These are phyloP conservation scores for Dinoponera quadriceps DNA, from an alignment of 1,140 invertebrate genomes.

Conservation along the genomic window DNA sequence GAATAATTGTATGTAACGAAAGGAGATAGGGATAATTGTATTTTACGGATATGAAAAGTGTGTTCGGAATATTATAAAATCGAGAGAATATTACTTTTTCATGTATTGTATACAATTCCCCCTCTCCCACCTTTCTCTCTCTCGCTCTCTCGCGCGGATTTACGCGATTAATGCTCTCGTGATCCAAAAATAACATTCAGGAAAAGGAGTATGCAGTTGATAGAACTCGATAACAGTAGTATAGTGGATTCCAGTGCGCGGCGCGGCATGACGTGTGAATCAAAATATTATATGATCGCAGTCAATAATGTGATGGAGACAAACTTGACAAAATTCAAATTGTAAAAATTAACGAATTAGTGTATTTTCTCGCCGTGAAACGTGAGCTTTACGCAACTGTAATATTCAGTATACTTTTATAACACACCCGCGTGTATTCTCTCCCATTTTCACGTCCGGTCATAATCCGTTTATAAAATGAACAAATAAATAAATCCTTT, in stretches of 20 bases:
- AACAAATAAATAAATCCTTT: slow-evolving; percentile 31
- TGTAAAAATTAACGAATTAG: not conserved
- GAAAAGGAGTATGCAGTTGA: not conserved
- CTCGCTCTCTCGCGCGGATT: too few relatives aligned
- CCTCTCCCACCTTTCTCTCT: too few relatives aligned
- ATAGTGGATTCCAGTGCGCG: too few relatives aligned
- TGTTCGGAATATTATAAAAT: not conserved
- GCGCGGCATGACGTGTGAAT: too few relatives aligned
- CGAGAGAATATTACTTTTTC: slow-evolving; percentile 14
- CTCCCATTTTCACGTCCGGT: not conserved
- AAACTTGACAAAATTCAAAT: not conserved
- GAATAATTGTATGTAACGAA: too few relatives aligned
- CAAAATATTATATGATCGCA: not conserved
- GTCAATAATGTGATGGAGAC: too few relatives aligned
- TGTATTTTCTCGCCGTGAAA: slow-evolving; percentile 8
- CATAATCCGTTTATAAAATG: slow-evolving; percentile 18
- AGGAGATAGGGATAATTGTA: slow-evolving; percentile 12
- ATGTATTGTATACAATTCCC: not conserved
- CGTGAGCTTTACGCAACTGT: not conserved
- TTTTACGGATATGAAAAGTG: not conserved
- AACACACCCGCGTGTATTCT: not conserved
- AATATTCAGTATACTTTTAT: slow-evolving; percentile 15
- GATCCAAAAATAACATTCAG: not conserved
- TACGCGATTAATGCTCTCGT: not conserved
- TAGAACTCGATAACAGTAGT: not conserved